These are phyloP conservation scores for Drosophila orosa DNA, from an alignment of 1,140 invertebrate genomes.

Conservation along the genomic window DNA sequence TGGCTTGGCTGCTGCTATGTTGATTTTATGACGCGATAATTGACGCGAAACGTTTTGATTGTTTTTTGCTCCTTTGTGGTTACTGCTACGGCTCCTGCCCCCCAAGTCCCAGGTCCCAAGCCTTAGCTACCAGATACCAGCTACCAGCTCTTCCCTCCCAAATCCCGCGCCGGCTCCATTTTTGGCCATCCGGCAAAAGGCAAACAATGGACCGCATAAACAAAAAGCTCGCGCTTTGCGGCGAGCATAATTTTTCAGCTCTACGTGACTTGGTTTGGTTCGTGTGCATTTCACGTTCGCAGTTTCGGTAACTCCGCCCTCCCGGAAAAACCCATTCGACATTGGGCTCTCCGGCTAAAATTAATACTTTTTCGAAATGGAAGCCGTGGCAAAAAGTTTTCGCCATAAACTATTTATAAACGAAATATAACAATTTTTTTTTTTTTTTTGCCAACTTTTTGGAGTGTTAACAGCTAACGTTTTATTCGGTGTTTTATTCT, in stretches of 20 bases:
- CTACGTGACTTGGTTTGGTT: conserved; percentile 51
- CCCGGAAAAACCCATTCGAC: conserved; percentile 24
- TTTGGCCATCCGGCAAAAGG: conserved; percentile 30
- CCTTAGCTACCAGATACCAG: not conserved
- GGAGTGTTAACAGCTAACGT: conserved; percentile 47
- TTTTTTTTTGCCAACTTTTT: not conserved
- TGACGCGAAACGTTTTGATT: conserved; percentile 79
- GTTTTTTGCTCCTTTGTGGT: conserved; percentile 55
- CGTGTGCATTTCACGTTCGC: conserved; percentile 41
- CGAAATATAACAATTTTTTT: conserved; percentile 49
- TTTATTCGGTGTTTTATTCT: conserved; percentile 35
- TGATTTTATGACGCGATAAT: conserved; percentile 82
- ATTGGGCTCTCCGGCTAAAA: conserved; percentile 29
- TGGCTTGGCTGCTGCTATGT: conserved; percentile 44
- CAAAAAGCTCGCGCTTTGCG: conserved; percentile 60
- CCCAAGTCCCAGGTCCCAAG: not conserved
- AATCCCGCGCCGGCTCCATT: not conserved
- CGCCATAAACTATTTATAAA: conserved; percentile 57
- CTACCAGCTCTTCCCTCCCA: not conserved
- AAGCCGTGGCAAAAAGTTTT: conserved; percentile 42
- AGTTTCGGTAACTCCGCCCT: conserved; percentile 26
- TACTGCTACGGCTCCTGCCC: not conserved
- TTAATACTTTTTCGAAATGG: conserved; percentile 42
- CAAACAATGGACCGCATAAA: conserved; percentile 63
- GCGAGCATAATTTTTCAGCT: conserved; percentile 57